Evolutionary conservation across 2,888 invertebrate genomes (phyloP).

Genomic region (Pristionchus exspectatus): DNA sequence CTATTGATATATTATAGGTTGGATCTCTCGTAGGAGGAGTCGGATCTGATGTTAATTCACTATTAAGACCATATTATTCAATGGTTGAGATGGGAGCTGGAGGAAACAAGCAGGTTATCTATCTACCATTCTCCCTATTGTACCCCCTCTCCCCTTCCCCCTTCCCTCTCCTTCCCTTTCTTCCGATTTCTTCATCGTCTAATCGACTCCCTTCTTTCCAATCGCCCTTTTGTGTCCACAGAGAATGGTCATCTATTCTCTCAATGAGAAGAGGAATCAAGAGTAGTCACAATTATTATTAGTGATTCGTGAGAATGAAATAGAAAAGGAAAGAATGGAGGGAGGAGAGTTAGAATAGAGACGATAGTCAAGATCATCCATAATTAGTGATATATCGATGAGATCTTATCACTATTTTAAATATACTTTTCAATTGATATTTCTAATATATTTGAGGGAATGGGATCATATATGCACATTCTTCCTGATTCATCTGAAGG

Average conservation of each 20-base stretch:
- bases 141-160: neutral
- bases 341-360: neutral
- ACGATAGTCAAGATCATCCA: too few relatives aligned
- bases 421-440: neutral
- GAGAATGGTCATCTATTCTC: neutral
- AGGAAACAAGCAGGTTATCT: constrained; percentile 70
- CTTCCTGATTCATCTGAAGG: constrained; percentile 73
- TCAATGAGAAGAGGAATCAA: neutral
- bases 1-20: constrained; percentile 57
- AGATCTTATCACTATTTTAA: neutral
- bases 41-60: constrained; percentile 69
- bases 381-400: too few relatives aligned
- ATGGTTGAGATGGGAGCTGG: constrained; percentile 76
- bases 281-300: too few relatives aligned
- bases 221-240: too few relatives aligned
- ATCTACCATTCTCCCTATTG: neutral
- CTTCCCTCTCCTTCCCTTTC: neutral
- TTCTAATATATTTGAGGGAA: constrained; percentile 62
- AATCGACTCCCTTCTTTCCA: neutral
- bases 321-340: neutral
- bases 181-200: neutral
- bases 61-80: constrained; percentile 74
- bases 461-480: constrained; percentile 74
- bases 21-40: constrained; percentile 72
- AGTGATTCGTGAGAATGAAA: too few relatives aligned